Base-by-base conservation (phyloP, 2,888 invertebrate genomes). In the Clostera curtula region DNA sequence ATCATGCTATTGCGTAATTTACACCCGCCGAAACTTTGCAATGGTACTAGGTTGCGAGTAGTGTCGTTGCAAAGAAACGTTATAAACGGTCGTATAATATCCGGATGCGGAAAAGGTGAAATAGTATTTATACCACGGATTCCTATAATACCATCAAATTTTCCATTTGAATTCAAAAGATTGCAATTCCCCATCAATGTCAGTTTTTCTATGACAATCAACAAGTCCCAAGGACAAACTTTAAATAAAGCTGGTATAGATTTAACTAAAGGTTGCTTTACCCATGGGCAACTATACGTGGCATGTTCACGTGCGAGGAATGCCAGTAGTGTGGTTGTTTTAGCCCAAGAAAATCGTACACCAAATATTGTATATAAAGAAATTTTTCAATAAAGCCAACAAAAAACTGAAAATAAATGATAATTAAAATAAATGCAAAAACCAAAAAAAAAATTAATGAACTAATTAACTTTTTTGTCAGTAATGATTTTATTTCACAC, bases 161-260 rank as follows among this genome's bases (percentile, higher is more conserved):
- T 29, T 11, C 26, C 14, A 1, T 26, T 31, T 22, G 24, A 18
- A 12, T 31, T 35, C 10, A 31, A 29, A 19, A 18, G 29, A 17
- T 3, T 29, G 3, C 31, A 38, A 13, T 31, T 38, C 21, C 32
- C 26, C 6, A 10, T 34, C 12, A 26, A 24, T 15, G 34, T 33
- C 21, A 28, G 32, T 21, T 34, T 36, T 25, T 19, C 31, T 6
- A 40, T 33, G 28, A 30, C 32, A 16, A 35, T 32, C 12, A 34
- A 34, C 24, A 39, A 39, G 24, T 30, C 35, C 9, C 34, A 35
- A 23, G 38, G 32, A n/a, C 34, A 34, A 34, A 32, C 35, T 18
- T 20, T 35, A 1, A 29, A 16, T 8, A 16, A 22, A 6, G 33
- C 33, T 12, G 33, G 35, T 9, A 15, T 33, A n/a, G 27, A 36